Conservation (phyloP, 2,888 invertebrate genomes). For the Lithosia quadra region DNA sequence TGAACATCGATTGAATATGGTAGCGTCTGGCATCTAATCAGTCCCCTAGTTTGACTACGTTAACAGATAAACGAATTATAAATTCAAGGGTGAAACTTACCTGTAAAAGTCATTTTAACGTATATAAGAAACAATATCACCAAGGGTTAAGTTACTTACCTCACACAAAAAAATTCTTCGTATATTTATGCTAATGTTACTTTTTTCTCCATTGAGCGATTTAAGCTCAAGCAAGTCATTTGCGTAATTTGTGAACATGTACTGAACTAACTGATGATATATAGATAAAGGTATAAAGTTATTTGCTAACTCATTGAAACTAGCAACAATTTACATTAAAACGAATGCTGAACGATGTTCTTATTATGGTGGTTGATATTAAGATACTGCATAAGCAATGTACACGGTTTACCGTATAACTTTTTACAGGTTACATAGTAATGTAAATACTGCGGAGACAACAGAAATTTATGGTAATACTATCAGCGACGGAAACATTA, state of each 20-base stretch:
- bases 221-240: not conserved
- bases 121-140: not conserved
- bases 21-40: not conserved
- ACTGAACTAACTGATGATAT: not conserved
- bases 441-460: not conserved
- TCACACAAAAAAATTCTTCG: not conserved
- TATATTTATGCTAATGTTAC: not conserved
- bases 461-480: slow-evolving; percentile 1
- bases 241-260: not conserved
- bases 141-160: not conserved
- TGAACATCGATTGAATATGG: not conserved
- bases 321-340: not conserved
- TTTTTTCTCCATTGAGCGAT: not conserved
- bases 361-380: too few relatives aligned
- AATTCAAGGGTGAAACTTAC: not conserved
- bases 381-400: too few relatives aligned
- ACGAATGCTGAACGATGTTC: not conserved
- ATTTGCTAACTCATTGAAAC: not conserved
- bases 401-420: not conserved
- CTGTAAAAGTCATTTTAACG: not conserved
- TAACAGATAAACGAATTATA: not conserved
- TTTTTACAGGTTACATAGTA: not conserved
- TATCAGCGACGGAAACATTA: not conserved
- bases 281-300: not conserved
- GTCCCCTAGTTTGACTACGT: not conserved